Evolutionary conservation across 2,888 invertebrate genomes (phyloP), one percentile per base, ranked within the genome.

Genomic region (Linnaemya tessellans): DNA sequence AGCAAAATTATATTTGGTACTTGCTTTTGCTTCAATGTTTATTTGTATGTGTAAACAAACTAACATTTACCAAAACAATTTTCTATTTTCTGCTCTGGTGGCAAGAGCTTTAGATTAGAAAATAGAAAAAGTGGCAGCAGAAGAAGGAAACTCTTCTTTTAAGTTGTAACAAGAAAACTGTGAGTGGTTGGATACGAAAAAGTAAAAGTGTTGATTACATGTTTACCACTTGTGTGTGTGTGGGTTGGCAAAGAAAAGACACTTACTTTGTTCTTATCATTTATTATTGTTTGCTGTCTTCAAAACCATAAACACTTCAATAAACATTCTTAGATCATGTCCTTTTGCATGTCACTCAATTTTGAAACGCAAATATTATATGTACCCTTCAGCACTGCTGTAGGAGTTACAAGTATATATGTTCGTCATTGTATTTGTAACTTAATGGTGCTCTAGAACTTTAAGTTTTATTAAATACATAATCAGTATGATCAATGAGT

Each of bases 301-400:
- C 35, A 79, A 80, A 75, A 79, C 82, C 85, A 74, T 75, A 81
- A 85, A 78, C 70, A 82, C 85, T 85, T 82, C 70, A 85, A 82
- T 79, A 75, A 82, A 79, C 41, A 71, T 67, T 71, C 51, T 43
- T 38, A 65, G 81, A 81, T 78, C 78, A 75, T 82, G 84, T 75
- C 79, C 82, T 82, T 80, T 81, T 82, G 79, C 75, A 71, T 82
- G 85, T 71, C 79, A 74, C 70, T 81, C 64, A 74, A 70, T 85
- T 74, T 68, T 49, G n/a, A 68, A 22, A 81, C 15, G 58, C 71
- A 84, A 68, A 84, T 78, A 78, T 35, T 54, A 2, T 38, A 10
- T 1, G 43, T 22, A 58, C 41, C 65, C 56, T 41, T 58, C 38
- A 11, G 30, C 15, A 7, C n/a, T 9, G n/a, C 0, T n/a, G 22